Evolutionary conservation across 1,140 invertebrate genomes (phyloP).

Genomic region (Trichomalopsis sarcophagae): DNA sequence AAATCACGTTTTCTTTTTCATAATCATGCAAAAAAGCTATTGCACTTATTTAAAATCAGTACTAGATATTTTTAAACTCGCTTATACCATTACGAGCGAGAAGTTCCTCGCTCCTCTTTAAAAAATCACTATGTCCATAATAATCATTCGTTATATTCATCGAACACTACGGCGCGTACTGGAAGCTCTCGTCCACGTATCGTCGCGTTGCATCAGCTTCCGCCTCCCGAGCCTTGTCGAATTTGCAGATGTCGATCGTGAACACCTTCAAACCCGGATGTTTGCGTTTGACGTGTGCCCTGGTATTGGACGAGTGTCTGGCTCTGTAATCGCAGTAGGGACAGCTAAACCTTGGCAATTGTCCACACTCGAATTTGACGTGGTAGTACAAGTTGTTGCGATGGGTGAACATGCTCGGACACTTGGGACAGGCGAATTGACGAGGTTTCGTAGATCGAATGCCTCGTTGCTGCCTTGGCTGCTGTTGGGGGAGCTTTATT

Average conservation of each 20-base stretch:
- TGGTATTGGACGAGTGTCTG: slow-evolving; percentile 71
- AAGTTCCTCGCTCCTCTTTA: neutral
- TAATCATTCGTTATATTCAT: no score
- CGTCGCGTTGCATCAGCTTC: neutral
- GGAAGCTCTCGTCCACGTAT: neutral
- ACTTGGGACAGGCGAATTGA: slow-evolving; percentile 68
- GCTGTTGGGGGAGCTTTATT: neutral
- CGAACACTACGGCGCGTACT: neutral
- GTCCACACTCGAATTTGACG: slow-evolving; percentile 77
- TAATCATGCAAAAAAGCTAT: neutral
- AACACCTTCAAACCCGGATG: slow-evolving; percentile 59
- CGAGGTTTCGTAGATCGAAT: slow-evolving; percentile 18
- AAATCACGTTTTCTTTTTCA: neutral
- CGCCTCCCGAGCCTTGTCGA: neutral
- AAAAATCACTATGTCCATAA: no score
- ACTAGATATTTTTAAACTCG: neutral
- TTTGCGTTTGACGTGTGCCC: slow-evolving; percentile 62
- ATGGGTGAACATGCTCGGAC: slow-evolving; percentile 73
- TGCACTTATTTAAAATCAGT: neutral
- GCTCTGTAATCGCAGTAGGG: slow-evolving; percentile 73
- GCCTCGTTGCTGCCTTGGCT: neutral
- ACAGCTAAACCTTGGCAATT: slow-evolving; percentile 75
- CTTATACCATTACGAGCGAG: neutral
- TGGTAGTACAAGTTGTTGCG: slow-evolving; percentile 73
- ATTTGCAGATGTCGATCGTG: slow-evolving; percentile 60